Percentiles rank a stretch among this genome's conserved stretches.
These are phyloP conservation scores for Lithobates sylvaticus DNA, from an alignment of 2,797 vertebrate species.

Conservation along the genomic window DNA sequence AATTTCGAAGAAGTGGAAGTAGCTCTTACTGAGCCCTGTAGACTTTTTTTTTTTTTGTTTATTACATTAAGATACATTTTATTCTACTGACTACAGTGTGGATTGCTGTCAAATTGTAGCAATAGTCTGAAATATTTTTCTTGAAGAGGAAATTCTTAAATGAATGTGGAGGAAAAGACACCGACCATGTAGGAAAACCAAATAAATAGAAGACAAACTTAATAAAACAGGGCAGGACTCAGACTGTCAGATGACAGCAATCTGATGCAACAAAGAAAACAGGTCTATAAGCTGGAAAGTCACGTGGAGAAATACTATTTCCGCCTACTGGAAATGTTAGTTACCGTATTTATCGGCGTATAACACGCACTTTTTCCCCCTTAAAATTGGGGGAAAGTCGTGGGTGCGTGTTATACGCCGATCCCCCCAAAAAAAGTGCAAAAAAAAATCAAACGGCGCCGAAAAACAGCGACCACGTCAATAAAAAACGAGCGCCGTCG, in stretches of 20 bases:
- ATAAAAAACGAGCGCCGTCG: too few relatives aligned
- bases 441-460: too few relatives aligned
- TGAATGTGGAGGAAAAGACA: not conserved
- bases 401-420: too few relatives aligned
- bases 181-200: not conserved
- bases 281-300: not conserved
- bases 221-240: not conserved
- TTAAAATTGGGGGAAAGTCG: too few relatives aligned
- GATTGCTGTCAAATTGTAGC: not conserved
- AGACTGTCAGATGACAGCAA: constrained; percentile 11
- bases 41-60: not conserved
- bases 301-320: not conserved
- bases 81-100: not conserved
- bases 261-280: not conserved
- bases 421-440: too few relatives aligned
- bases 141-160: not conserved
- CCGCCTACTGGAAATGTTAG: too few relatives aligned
- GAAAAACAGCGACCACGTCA: too few relatives aligned
- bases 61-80: not conserved
- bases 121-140: not conserved
- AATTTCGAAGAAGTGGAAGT: not conserved
- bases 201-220: not conserved
- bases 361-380: too few relatives aligned
- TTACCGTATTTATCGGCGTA: too few relatives aligned
- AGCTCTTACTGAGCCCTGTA: not conserved